Evolutionary conservation across 2,888 invertebrate genomes (phyloP).

Genomic region (Pocota personata): DNA sequence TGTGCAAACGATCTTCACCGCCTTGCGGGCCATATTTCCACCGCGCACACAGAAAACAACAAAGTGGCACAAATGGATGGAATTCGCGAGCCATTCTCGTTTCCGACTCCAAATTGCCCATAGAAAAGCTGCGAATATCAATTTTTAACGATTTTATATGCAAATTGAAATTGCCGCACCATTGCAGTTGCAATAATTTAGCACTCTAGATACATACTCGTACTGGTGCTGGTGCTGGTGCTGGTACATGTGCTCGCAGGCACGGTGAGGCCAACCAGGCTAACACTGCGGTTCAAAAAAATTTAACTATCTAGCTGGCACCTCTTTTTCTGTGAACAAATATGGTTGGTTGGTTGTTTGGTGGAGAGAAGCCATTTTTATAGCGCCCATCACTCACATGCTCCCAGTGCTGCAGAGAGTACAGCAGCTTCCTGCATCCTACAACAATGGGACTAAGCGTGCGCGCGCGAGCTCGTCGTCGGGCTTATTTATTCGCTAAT

Average conservation of each 20-base stretch:
- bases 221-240: too few species aligned
- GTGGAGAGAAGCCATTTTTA: conserved; percentile 59
- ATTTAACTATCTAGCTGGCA: conserved; percentile 65
- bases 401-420: conserved; percentile 27
- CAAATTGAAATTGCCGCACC: conserved; percentile 69
- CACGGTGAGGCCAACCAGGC: conserved; percentile 35
- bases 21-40: conserved; percentile 20
- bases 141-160: conserved; percentile 73
- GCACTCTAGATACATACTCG: conserved; percentile 59
- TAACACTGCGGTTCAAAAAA: conserved; percentile 44
- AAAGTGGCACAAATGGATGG: conserved; percentile 25
- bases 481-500: conserved; percentile 71
- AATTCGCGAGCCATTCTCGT: conserved; percentile 49
- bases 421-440: conserved; percentile 68
- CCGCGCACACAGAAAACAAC: not conserved
- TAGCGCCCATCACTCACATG: conserved; percentile 68
- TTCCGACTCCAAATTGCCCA: conserved; percentile 59
- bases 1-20: conserved; percentile 65
- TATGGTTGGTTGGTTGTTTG: conserved; percentile 6
- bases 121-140: conserved; percentile 68
- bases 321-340: conserved; percentile 45
- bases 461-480: conserved; percentile 5
- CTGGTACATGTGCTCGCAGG: conserved; percentile 37
- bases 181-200: conserved; percentile 70
- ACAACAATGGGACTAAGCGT: conserved; percentile 53